These are phyloP conservation scores for Heteronetta atricapilla DNA, from an alignment of 2,113 vertebrate species.

Conservation along the genomic window DNA sequence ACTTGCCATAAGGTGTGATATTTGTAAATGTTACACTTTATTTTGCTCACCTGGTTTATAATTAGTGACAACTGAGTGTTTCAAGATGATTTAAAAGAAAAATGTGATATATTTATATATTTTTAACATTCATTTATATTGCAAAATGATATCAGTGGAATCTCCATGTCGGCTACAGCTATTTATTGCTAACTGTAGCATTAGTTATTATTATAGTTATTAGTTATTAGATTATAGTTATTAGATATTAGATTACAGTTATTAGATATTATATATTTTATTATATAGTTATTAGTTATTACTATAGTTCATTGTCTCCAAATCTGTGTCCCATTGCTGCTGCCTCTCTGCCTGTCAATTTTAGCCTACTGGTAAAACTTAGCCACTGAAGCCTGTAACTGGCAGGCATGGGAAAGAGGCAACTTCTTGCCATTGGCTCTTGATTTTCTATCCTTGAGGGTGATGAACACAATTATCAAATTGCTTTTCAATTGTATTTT, in stretches of 20 bases:
- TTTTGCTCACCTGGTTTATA: neutral
- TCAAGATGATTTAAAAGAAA: neutral
- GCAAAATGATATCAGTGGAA: neutral
- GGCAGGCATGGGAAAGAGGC: neutral
- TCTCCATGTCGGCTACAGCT: neutral
- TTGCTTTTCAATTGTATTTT: neutral
- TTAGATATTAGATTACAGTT: too few species aligned
- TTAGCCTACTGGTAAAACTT: neutral
- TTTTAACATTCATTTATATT: neutral
- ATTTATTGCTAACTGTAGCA: neutral
- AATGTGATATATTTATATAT: neutral
- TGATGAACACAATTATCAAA: neutral
- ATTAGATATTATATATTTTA: too few species aligned
- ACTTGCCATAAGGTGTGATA: neutral
- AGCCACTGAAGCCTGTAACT: neutral
- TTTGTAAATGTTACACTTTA: neutral
- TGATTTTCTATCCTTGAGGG: neutral
- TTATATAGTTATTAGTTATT: too few species aligned
- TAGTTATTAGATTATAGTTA: too few species aligned
- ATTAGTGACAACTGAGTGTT: neutral
- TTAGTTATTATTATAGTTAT: too few species aligned
- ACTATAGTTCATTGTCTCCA: neutral
- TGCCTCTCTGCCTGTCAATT: neutral
- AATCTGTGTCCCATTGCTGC: rapidly evolving
- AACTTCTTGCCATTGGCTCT: neutral